Conservation (phyloP, 2,113 vertebrate genomes). For the Corythornis madagascariensis region DNA sequence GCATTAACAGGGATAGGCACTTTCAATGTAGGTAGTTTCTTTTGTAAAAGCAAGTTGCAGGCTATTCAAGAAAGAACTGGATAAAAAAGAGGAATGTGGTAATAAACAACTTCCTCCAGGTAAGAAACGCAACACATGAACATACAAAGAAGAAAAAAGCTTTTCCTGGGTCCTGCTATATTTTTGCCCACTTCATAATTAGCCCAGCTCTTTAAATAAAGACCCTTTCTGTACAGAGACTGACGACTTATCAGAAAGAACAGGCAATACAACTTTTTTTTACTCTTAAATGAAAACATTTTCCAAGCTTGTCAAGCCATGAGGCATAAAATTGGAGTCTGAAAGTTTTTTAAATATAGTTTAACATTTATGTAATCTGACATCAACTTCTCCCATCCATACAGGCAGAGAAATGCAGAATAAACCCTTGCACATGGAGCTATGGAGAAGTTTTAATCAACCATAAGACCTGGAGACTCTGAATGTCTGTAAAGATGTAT, state of each 20-base stretch:
- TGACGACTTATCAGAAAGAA: not conserved
- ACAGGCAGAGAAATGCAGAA: not conserved
- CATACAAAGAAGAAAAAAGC: not conserved
- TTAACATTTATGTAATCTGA: not conserved
- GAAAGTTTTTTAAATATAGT: not conserved
- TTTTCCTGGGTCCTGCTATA: not conserved
- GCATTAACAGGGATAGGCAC: not conserved
- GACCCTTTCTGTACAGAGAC: not conserved
- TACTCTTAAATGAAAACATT: not conserved
- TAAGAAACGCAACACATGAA: not conserved
- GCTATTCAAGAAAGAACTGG: not conserved
- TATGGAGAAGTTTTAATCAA: not conserved
- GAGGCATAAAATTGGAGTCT: not conserved
- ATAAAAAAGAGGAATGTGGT: not conserved
- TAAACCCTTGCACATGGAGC: not conserved
- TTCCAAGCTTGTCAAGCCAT: not conserved
- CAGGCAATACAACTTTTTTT: not conserved
- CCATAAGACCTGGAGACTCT: not conserved
- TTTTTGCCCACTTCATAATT: not conserved
- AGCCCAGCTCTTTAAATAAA: not conserved
- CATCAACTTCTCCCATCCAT: not conserved
- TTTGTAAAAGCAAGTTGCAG: not conserved
- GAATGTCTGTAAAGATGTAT: not conserved
- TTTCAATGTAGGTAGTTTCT: not conserved
- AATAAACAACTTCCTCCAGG: not conserved